Conservation (phyloP, 1,140 invertebrate species). For the Achatina immaculata region DNA sequence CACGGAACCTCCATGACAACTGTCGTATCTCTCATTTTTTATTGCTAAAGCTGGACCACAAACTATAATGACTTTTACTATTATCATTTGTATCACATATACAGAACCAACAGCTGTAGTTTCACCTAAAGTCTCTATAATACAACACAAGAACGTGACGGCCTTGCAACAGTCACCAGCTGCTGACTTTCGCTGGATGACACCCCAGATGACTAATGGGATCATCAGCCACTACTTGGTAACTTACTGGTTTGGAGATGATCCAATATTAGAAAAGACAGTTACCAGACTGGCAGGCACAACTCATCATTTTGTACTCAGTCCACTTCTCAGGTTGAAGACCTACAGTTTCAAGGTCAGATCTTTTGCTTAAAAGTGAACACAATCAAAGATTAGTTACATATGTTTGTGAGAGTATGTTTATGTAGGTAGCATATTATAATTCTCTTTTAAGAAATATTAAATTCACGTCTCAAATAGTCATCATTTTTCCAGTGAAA, state of each 20-base stretch:
- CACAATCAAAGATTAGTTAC: too few relatives aligned
- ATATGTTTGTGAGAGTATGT: too few relatives aligned
- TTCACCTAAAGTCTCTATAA: conserved; percentile 80
- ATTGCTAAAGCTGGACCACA: too few relatives aligned
- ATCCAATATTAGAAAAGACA: conserved; percentile 21
- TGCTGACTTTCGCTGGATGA: conserved; percentile 81
- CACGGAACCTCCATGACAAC: too few relatives aligned
- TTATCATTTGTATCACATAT: not conserved
- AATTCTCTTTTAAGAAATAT: too few relatives aligned
- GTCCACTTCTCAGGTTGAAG: conserved; percentile 75
- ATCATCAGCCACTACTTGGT: conserved; percentile 81
- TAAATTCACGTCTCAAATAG: too few relatives aligned
- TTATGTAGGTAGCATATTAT: too few relatives aligned
- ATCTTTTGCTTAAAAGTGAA: too few relatives aligned
- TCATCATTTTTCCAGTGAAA: too few relatives aligned
- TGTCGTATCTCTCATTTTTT: too few relatives aligned
- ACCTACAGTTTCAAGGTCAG: conserved; percentile 83
- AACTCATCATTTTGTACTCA: conserved; percentile 75
- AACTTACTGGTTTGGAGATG: conserved; percentile 69
- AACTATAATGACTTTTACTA: not conserved
- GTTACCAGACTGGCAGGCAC: conserved; percentile 60
- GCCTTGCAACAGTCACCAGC: conserved; percentile 64
- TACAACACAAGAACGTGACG: conserved; percentile 65
- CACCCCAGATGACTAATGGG: conserved; percentile 81
- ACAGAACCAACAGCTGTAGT: conserved; percentile 81